A percentile compares a stretch with the other conserved stretches of the same genome.
These are phyloP conservation scores for Ruditapes philippinarum DNA, from an alignment of 1,140 invertebrate species.

Conservation along the genomic window DNA sequence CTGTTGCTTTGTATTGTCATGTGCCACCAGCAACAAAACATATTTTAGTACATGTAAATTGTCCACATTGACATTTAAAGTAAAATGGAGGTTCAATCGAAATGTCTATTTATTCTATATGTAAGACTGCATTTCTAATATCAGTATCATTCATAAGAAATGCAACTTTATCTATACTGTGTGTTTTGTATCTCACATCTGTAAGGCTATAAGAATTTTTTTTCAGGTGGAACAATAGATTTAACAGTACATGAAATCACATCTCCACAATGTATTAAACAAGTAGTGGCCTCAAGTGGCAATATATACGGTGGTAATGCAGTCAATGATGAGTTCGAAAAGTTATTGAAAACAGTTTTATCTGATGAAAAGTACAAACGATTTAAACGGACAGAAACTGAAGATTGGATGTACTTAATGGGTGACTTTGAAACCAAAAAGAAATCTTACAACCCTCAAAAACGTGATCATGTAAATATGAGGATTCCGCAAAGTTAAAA, in stretches of 20 bases:
- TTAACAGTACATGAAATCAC: not conserved
- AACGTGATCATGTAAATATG: not conserved
- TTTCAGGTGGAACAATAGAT: slow-evolving; percentile 2
- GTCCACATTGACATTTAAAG: too few relatives aligned
- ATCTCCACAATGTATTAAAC: not conserved
- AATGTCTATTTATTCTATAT: too few relatives aligned
- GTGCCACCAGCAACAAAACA: too few relatives aligned
- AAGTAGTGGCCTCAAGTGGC: not conserved
- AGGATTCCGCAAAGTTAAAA: not conserved
- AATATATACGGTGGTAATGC: not conserved
- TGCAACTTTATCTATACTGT: too few relatives aligned
- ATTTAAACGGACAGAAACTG: not conserved
- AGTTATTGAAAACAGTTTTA: not conserved
- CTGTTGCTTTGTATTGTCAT: too few relatives aligned
- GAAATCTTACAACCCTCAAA: not conserved
- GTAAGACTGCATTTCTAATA: too few relatives aligned
- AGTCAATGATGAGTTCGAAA: not conserved
- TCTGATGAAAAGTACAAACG: not conserved
- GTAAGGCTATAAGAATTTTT: too few relatives aligned
- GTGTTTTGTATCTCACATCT: too few relatives aligned
- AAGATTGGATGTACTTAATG: not conserved
- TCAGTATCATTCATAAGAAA: too few relatives aligned
- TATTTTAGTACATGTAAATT: too few relatives aligned
- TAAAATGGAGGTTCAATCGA: too few relatives aligned
- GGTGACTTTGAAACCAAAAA: slow-evolving; percentile 20